Conservation (phyloP, 2,888 invertebrate species). For the Ectemnius continuus region DNA sequence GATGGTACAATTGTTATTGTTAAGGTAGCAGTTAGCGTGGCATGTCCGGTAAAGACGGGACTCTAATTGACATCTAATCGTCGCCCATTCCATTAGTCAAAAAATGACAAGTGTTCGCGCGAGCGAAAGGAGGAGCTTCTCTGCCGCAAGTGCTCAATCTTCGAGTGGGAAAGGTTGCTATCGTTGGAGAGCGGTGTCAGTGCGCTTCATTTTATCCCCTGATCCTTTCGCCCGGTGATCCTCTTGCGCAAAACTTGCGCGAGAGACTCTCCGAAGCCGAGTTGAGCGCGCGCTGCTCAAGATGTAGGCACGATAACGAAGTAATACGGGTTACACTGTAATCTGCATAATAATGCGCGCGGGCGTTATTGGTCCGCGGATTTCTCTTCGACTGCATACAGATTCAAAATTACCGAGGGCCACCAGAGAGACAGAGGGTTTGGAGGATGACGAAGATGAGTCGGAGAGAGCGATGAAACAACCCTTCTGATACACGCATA, state of each 20-base stretch:
- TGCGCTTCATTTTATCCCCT: constrained; percentile 34
- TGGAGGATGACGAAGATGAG: no score
- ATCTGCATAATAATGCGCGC: constrained; percentile 76
- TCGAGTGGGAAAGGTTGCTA: constrained; percentile 35
- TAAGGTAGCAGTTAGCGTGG: no score
- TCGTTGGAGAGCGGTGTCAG: constrained; percentile 37
- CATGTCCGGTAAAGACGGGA: no score
- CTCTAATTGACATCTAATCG: no score
- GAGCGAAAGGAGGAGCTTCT: constrained; percentile 12
- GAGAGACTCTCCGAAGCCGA: constrained; percentile 33
- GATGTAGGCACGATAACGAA: constrained; percentile 75
- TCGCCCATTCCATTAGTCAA: no score
- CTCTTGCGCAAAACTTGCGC: constrained; percentile 7
- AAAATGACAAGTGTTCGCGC: neutral
- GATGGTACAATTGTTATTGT: no score
- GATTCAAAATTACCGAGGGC: constrained; percentile 75
- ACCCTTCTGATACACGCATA: constrained; percentile 32
- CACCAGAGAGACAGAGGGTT: neutral
- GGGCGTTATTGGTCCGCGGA: constrained; percentile 73
- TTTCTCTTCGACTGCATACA: constrained; percentile 74
- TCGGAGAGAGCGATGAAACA: no score
- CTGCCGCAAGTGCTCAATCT: constrained; percentile 30
- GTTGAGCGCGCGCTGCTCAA: constrained; percentile 62
- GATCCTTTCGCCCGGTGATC: neutral
- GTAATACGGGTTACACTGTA: constrained; percentile 76